Evolutionary conservation across 2,888 invertebrate genomes (phyloP), one percentile per base, ranked within the genome.

Genomic region (Amiota mariae): DNA sequence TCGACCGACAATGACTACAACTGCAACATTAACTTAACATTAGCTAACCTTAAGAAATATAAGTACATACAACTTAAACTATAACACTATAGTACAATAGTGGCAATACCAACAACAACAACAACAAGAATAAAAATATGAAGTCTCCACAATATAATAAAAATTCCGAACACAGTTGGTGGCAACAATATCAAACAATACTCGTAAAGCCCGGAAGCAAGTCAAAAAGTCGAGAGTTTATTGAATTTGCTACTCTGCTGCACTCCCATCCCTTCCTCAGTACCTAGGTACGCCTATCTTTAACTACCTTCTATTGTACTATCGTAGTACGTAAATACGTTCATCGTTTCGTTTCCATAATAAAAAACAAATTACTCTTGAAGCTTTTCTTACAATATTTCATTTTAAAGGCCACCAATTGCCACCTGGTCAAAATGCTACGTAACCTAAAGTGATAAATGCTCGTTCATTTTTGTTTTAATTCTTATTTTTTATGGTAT

Each of bases 1-100:
- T n/a, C n/a, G n/a, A n/a, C n/a, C n/a, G n/a, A n/a, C n/a, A n/a
- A 81, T 83, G 85, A 85, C 84, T 82, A 84, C 84, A 79, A 77
- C 81, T 71, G 71, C 15, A 24, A 51, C 75, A 24, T 20, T 24
- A 68, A 54, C 24, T 13, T 51, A 51, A 51, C 24, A 24, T 24
- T 24, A 24, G 3, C 24, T 36, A 36, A 36, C 36, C 36, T 36
- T 6, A 36, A 36, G 36, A 36, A 36, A 36, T 36, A 36, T 6
- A 36, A 36, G 36, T 36, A 36, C 36, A 36, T 36, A 51, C 75
- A 68, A 54, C 24, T 13, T 54, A 54, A 51, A 54, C 51, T 63
- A 68, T 54, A 73, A 71, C 61, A 48, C 51, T n/a, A 59, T 71
- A 57, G 73, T 73, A 75, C 51, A 15, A 49, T 4, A 2, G 20